Base-by-base conservation (phyloP, 2,797 vertebrate species). In the Rhinichthys osculus region DNA sequence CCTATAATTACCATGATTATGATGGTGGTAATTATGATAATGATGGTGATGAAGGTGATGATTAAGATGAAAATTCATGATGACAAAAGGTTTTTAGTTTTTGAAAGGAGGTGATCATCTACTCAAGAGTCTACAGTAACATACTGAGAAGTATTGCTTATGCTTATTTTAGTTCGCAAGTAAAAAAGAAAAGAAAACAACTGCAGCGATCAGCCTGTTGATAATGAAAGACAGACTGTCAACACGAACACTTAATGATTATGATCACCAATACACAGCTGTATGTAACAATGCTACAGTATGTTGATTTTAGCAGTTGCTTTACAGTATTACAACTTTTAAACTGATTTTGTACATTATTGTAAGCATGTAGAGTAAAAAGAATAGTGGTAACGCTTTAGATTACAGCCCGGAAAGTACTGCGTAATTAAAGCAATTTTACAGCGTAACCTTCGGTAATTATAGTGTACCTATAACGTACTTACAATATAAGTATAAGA, bases 1-100 rank as follows among this genome's bases (percentile, higher is more conserved):
- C 62, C 27, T 83, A 9, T 73, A 44, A 83, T 74, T 35, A 67
- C 42, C 50, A 23, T 67, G 42, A 80, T 67, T 67, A 50, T 71
- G 54, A 57, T 38, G 44, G 27, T 73, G 69, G 59, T 72, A 70
- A 30, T 73, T 71, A 64, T 83, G 27, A 80, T 47, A 50, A 80
- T 80, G 42, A 62, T 64, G 11, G 42, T n/a, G 54, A 73, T 73
- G 17, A 83, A 44, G 67, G 23, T 23, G 50, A 44, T 72, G 38
- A 59, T 73, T 82, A 47, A 82, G 17, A 82, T 59, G 35, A 72
- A 44, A 47, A 73, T 82, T 40, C 3, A 52, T 42, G 33, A 47
- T 82, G 81, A 73, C 69, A 82, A 79, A 66, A 66, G 3, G 42
- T 59, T 42, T 71, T 71, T 13, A 2, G 2, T 72, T 59, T 72